phyloP scores from a whole-genome alignment of 2,113 vertebrate species.

The Phyllostomus discolor region DNA sequence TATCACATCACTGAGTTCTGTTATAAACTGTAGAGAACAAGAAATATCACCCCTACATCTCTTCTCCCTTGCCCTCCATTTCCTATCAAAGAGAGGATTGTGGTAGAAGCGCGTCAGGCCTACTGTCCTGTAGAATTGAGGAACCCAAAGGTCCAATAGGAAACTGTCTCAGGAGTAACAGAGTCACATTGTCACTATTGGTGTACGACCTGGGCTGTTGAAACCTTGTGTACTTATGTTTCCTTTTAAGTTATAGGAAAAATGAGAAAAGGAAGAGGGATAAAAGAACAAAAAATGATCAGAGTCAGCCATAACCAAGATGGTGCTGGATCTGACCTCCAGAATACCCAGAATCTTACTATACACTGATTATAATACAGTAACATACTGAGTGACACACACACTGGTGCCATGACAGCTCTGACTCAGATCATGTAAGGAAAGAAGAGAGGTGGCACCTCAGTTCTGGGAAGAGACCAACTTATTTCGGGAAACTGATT shows the following conservation, averaged over 20 bases:
- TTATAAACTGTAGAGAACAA: neutral
- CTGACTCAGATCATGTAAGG: neutral
- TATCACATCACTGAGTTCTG: neutral
- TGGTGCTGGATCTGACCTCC: neutral
- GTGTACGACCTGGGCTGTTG: neutral
- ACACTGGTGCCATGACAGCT: neutral
- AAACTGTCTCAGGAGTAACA: neutral
- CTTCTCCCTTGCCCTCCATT: fast-evolving
- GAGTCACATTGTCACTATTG: neutral
- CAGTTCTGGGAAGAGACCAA: neutral
- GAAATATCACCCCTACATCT: neutral
- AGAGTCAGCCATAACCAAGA: neutral
- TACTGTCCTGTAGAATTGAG: neutral
- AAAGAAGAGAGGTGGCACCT: neutral
- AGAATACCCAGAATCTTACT: neutral
- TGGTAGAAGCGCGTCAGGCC: neutral
- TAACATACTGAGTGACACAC: neutral
- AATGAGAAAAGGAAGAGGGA: neutral
- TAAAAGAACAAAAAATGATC: neutral
- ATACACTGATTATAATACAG: neutral
- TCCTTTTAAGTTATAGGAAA: neutral
- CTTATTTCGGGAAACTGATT: neutral
- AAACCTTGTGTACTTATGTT: neutral
- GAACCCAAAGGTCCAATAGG: neutral
- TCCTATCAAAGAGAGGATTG: neutral